Evolutionary conservation across 2,797 vertebrate species (phyloP).

Genomic region (Sebastes matsubarae): DNA sequence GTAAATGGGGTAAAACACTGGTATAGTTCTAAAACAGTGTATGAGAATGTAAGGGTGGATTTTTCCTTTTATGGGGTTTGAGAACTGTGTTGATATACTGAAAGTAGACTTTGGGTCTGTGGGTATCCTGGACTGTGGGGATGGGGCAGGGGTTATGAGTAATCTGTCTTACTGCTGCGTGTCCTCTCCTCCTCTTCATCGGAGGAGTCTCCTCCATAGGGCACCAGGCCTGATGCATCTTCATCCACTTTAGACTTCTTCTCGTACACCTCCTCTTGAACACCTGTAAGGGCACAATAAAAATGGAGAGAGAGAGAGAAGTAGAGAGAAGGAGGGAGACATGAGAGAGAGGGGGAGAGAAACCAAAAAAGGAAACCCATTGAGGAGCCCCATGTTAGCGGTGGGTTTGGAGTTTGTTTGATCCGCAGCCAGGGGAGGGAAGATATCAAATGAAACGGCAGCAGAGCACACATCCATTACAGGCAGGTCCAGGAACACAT

Average conservation of each 20-base stretch:
- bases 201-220: conserved; percentile 84
- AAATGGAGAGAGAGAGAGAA: conserved; percentile 35
- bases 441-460: conserved; percentile 80
- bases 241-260: conserved; percentile 76
- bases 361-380: conserved; percentile 66
- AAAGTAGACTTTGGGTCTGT: conserved; percentile 35
- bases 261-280: conserved; percentile 49
- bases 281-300: conserved; percentile 63
- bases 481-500: conserved; percentile 79
- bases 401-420: conserved; percentile 74
- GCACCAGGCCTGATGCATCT: conserved; percentile 79
- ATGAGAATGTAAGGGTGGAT: conserved; percentile 40
- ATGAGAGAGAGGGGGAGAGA: conserved; percentile 29
- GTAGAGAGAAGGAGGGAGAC: conserved; percentile 13
- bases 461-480: conserved; percentile 78
- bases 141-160: conserved; percentile 62
- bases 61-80: conserved; percentile 47
- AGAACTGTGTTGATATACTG: conserved; percentile 17
- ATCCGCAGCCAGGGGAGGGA: conserved; percentile 74
- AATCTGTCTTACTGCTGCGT: conserved; percentile 77
- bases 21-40: conserved; percentile 5
- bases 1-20: conserved; percentile 4
- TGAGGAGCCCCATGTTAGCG: conserved; percentile 77
- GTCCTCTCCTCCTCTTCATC: conserved; percentile 85
- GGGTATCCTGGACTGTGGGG: conserved; percentile 42